Percentiles rank a stretch among this genome's conserved stretches.
Evolutionary conservation across 2,797 vertebrate species (phyloP).

Genomic region (Rhinoraja longicauda): DNA sequence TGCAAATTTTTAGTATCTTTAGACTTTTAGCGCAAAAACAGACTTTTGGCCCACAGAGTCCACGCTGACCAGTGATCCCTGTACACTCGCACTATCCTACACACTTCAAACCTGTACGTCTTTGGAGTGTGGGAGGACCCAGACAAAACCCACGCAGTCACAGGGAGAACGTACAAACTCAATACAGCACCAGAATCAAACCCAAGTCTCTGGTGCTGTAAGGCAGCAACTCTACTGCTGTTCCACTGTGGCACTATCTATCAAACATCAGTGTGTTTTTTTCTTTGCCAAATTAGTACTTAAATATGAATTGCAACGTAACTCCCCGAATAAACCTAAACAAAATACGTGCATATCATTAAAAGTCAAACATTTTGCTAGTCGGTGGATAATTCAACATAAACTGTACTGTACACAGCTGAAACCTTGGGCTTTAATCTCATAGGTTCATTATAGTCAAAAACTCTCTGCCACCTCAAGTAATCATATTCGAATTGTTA

Average conservation of each 20-base stretch:
- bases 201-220: too few relatives aligned
- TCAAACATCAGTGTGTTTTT: neutral
- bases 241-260: neutral
- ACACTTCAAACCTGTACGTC: too few relatives aligned
- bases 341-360: neutral
- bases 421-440: neutral
- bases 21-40: too few relatives aligned
- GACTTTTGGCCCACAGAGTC: too few relatives aligned
- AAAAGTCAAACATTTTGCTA: neutral
- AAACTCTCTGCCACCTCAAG: neutral
- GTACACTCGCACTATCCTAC: too few relatives aligned
- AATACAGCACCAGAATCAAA: too few relatives aligned
- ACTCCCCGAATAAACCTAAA: neutral
- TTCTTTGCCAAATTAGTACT: neutral
- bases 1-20: neutral
- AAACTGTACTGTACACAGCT: neutral
- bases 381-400: neutral
- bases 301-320: neutral
- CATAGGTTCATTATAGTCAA: neutral
- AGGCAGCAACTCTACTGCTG: too few relatives aligned
- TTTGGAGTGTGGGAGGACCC: too few relatives aligned
- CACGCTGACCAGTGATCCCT: too few relatives aligned
- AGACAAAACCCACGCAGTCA: too few relatives aligned
- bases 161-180: too few relatives aligned
- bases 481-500: neutral